Conservation (phyloP, 2,888 invertebrate genomes). For the Selenia dentaria region DNA sequence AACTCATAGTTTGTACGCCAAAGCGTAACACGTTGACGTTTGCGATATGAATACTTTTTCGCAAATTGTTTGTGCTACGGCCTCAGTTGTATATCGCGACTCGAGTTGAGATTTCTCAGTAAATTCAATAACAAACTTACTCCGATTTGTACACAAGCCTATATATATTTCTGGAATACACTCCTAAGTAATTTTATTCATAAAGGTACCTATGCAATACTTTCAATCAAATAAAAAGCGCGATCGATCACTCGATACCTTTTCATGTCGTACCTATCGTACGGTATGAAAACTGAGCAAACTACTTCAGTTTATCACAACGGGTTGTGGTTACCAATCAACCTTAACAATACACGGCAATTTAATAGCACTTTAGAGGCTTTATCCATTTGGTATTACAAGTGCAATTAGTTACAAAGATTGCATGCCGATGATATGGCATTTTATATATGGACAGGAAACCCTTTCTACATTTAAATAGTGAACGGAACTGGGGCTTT, state of each 20-base stretch:
- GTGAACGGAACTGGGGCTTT: conserved; percentile 1
- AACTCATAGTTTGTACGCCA: no score
- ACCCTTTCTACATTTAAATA: conserved; percentile 2
- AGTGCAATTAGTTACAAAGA: conserved; percentile 41
- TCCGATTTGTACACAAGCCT: no score
- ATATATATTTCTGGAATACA: no score
- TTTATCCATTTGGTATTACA: conserved; percentile 11
- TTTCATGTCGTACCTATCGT: no score
- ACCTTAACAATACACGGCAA: conserved; percentile 6
- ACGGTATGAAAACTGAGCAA: background rate
- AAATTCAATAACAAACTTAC: no score
- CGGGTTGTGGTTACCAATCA: conserved; percentile 1
- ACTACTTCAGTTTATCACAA: background rate
- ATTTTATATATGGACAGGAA: conserved; percentile 22
- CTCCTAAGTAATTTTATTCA: no score
- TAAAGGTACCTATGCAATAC: no score
- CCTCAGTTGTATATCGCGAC: no score
- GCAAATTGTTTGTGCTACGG: no score
- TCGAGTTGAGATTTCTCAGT: no score
- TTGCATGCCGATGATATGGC: conserved; percentile 43
- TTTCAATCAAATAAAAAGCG: background rate
- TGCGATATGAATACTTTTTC: no score
- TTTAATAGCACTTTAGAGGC: conserved; percentile 18
- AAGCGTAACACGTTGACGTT: no score
- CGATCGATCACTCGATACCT: background rate